Base-by-base conservation (phyloP, 1,140 invertebrate genomes). In the Caligus rogercresseyi region DNA sequence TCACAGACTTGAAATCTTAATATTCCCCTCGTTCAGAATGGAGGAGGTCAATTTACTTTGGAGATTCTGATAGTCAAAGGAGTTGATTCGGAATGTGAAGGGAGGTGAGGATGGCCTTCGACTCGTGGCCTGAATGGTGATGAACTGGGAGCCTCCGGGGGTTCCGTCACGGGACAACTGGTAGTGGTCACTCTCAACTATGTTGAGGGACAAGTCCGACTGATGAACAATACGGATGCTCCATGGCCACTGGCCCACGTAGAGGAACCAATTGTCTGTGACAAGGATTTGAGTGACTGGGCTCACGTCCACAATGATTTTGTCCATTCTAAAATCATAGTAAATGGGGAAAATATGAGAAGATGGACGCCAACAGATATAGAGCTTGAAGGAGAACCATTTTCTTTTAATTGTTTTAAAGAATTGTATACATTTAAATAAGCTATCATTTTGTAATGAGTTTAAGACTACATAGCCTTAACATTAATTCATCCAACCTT, bases 251-350 rank as follows among this genome's bases (percentile, higher is more conserved):
- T 16, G 31, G 2, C 60, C 60, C n/a, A 87, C 79, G 75, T 89
- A 88, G 21, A 93, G 80, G n/a, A 93, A 80, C 87, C 88, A 93
- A 67, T 83, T 87, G 68, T 87, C 82, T 0, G 87, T 90, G 3
- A 83, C 84, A 66, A 89, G 78, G 25, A 89, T 74, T 68, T 80
- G 80, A 56, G 77, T 79, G 21, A 86, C 76, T 2, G 80, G 78
- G 71, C 79, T 85, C 54, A 80, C 77, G 56, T 81, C 77, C 64
- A 87, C 80, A 19, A 77, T 79, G 64, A 87, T 80, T 74, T 88
- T 89, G 68, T 87, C 83, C 65, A 83, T 73, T 65, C 83, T 84
- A 58, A 61, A 64, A 65, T 65, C 66, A 64, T 14, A 63, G 54
- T n/a, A 43, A n/a, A 11, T 43, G 7, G n/a, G n/a, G n/a, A n/a